phyloP scores from a whole-genome alignment of 2,113 vertebrate species.

The Pseudonaja textilis region DNA sequence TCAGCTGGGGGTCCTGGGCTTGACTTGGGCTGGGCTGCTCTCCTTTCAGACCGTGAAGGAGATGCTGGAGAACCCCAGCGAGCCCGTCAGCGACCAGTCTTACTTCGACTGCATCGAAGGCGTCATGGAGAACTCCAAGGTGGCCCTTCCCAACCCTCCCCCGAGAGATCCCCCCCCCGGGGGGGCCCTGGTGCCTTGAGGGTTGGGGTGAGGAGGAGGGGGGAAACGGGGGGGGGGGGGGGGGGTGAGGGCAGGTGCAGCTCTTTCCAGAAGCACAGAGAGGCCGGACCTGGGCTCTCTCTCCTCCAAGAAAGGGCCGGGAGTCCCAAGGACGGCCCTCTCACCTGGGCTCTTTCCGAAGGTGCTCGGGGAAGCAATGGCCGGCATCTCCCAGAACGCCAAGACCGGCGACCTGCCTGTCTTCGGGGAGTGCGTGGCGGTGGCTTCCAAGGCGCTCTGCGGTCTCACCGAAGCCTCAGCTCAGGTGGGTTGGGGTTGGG shows the following conservation, averaged over 20 bases:
- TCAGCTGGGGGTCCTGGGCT: background rate
- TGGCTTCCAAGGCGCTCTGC: constrained; percentile 95
- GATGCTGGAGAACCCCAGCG: constrained; percentile 92
- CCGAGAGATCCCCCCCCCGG: background rate
- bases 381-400: constrained; percentile 96
- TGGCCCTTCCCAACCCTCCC: constrained; percentile 50
- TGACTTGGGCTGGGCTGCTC: background rate
- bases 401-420: constrained; percentile 91
- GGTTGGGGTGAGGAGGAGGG: background rate
- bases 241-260: background rate
- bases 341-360: constrained; percentile 43
- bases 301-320: background rate
- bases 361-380: constrained; percentile 97
- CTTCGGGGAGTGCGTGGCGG: constrained; percentile 91
- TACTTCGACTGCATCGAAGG: constrained; percentile 99
- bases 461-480: constrained; percentile 95
- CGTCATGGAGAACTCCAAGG: constrained; percentile 99
- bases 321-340: too few relatives aligned
- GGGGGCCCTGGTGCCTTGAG: background rate
- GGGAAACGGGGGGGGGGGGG: too few relatives aligned
- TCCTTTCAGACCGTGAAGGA: constrained; percentile 87
- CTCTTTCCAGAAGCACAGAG: background rate
- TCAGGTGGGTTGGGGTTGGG: constrained; percentile 79
- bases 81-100: constrained; percentile 94
- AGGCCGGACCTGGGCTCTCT: background rate